Percentiles rank a stretch among this genome's conserved stretches.
Evolutionary conservation across 1,140 invertebrate genomes (phyloP).

Genomic region (Diachasma alloeum): DNA sequence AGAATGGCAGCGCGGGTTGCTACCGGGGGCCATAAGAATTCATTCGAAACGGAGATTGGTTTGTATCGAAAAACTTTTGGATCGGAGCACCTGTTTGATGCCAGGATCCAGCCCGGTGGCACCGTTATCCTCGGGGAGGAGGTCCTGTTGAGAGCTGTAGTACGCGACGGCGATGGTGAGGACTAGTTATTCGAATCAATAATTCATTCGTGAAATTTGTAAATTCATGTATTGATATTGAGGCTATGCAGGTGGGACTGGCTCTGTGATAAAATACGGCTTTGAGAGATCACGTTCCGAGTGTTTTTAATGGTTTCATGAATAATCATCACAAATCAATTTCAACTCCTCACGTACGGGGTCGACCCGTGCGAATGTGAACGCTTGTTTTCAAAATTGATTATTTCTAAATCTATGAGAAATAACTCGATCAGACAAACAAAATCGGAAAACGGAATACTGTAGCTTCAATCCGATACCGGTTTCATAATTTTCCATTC

Average conservation of each 20-base stretch:
- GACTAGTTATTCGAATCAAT: background rate
- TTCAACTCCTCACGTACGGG: too few species aligned
- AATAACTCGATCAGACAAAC: too few species aligned
- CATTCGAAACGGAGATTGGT: conserved; percentile 69
- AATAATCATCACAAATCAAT: too few species aligned
- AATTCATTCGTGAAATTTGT: background rate
- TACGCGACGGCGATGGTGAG: conserved; percentile 71
- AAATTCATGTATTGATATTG: background rate
- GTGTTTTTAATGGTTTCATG: too few species aligned
- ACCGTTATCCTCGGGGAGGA: conserved; percentile 73
- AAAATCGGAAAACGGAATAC: too few species aligned
- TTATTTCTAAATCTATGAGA: too few species aligned
- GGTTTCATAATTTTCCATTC: too few species aligned
- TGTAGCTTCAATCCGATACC: too few species aligned
- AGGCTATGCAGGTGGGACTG: background rate
- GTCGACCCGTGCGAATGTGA: too few species aligned
- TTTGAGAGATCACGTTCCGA: too few species aligned
- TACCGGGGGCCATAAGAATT: conserved; percentile 67
- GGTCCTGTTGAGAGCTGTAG: conserved; percentile 68
- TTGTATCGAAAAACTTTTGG: conserved; percentile 66
- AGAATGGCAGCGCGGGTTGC: conserved; percentile 62
- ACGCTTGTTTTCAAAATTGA: too few species aligned
- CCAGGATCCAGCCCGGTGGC: conserved; percentile 66
- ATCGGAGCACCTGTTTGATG: conserved; percentile 63
- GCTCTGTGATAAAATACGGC: background rate